Evolutionary conservation across 2,888 invertebrate species (phyloP).

Genomic region (Heliconius ismenius): DNA sequence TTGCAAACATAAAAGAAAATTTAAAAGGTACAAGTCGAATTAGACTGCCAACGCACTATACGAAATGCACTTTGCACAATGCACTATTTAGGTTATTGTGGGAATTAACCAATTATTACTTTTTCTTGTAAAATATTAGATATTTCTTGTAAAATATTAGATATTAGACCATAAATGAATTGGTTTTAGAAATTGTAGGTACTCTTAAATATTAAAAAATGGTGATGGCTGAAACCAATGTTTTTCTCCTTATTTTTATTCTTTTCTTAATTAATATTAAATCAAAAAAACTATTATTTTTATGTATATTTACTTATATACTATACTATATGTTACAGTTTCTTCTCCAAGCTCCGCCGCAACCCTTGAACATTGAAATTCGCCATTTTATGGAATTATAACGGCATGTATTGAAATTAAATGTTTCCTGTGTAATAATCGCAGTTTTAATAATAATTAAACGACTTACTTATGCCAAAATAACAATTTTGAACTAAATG

Average conservation of each 20-base stretch:
- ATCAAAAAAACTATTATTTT: neutral
- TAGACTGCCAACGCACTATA: slow-evolving; percentile 5
- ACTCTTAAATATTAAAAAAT: neutral
- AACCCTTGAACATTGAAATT: slow-evolving; percentile 58
- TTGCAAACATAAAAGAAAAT: neutral
- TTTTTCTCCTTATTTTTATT: neutral
- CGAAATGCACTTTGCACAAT: slow-evolving; percentile 9
- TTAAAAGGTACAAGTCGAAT: neutral
- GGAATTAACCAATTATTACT: neutral
- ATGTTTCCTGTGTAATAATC: slow-evolving; percentile 1
- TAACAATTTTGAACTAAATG: neutral
- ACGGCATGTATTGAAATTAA: neutral
- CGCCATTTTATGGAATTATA: slow-evolving; percentile 32
- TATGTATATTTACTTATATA: neutral
- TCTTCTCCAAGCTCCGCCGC: slow-evolving; percentile 76
- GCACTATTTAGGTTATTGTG: slow-evolving; percentile 8
- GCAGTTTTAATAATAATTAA: neutral
- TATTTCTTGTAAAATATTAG: neutral
- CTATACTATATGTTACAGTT: slow-evolving; percentile 58
- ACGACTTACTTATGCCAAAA: slow-evolving; percentile 18
- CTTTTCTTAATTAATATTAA: neutral
- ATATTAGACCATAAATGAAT: neutral
- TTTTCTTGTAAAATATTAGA: neutral
- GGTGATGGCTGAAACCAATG: neutral
- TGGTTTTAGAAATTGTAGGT: neutral